Evolutionary conservation across 2,888 invertebrate genomes (phyloP).

Genomic region (Crossocerus cetratus): DNA sequence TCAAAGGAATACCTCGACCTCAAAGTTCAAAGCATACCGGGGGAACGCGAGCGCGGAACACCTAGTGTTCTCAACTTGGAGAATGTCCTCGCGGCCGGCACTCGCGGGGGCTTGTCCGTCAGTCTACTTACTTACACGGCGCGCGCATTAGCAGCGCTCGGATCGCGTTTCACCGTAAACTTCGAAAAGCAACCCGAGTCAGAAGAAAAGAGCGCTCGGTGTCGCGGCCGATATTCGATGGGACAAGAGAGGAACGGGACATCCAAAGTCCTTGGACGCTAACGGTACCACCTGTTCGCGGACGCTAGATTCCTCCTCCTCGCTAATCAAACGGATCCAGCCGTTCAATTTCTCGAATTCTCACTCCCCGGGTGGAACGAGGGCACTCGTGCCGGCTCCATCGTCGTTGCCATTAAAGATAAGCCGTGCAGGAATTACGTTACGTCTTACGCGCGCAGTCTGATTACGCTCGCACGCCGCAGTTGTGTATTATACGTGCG

Average conservation of each 20-base stretch:
- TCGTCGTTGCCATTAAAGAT: no score
- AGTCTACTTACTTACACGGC: background rate
- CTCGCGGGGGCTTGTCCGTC: background rate
- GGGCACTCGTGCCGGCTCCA: no score
- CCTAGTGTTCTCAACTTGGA: slow-evolving; percentile 70
- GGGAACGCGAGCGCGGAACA: slow-evolving; percentile 23
- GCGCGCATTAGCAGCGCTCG: background rate
- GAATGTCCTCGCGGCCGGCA: slow-evolving; percentile 60
- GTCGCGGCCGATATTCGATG: slow-evolving; percentile 1
- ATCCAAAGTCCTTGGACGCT: background rate
- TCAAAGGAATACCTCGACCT: slow-evolving; percentile 22
- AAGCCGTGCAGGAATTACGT: no score
- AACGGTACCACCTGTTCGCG: background rate
- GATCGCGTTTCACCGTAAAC: no score
- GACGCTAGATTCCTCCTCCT: background rate
- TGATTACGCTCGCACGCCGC: no score
- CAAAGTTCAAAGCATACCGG: slow-evolving; percentile 14
- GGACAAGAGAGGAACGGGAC: background rate
- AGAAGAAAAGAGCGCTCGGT: slow-evolving; percentile 4
- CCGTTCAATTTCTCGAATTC: no score
- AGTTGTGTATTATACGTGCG: background rate
- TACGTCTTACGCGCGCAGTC: no score
- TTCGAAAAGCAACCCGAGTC: no score
- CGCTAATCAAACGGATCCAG: background rate
- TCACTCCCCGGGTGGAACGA: no score